Evolutionary conservation across 2,113 vertebrate genomes (phyloP), one percentile per base, ranked within the genome.

Genomic region (Oreochromis niloticus): DNA sequence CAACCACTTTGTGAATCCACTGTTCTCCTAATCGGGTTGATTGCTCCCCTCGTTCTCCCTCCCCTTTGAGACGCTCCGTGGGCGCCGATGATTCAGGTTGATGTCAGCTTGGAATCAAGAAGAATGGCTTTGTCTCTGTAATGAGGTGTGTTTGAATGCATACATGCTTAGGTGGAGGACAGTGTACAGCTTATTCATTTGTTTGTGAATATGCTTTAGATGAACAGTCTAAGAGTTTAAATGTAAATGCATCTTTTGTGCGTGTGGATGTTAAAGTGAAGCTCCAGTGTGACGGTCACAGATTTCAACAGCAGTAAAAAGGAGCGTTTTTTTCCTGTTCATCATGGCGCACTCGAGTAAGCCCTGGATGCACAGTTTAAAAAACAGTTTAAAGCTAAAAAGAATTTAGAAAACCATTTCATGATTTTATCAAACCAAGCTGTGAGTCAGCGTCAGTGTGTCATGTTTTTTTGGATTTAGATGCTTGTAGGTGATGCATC

Each of bases 11-110:
- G 80, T 80, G 86, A 86, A 78, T 43, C 50, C 85, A 43, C 81
- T 71, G 80, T 86, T 86, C 59, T 39, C 46, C 80, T 89, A 92
- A 94, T 91, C 73, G 34, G 19, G 8, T 55, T 88, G 90, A 92
- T 90, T 91, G 89, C 57, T 81, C 46, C 36, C 81, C 83, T 86
- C 4, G 16, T 66, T 66, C 54, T 80, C 73, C 30, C 80, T 56
- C 48, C 50, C 9, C 3, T 59, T 24, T 82, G 59, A 90, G 83
- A 59, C 17, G 3, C 86, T 81, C 54, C 17, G 34, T 1, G 66
- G 66, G 79, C 27, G 8, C 36, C 7, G 4, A 82, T 89, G 80
- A 92, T 73, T 88, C 87, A 83, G 63, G 63, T 81, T 55, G 68
- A 80, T 75, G 78, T 86, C 85, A 91, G 81, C 61, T 85, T 82